phyloP scores from a whole-genome alignment of 2,113 vertebrate species.

The Nannospalax galili region DNA sequence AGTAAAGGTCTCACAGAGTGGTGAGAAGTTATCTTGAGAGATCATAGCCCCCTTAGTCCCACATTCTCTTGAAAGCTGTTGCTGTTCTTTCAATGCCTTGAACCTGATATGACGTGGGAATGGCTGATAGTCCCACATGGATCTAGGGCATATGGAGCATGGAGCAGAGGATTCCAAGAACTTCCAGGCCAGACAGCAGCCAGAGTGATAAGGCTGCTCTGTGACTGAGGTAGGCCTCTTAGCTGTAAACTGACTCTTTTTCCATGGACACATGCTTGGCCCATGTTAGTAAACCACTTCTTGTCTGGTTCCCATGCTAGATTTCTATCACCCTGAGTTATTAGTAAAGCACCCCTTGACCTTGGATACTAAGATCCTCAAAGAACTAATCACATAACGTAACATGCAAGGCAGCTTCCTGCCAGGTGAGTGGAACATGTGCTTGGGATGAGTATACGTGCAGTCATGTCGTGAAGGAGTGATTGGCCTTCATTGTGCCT shows the following conservation, averaged over 20 bases:
- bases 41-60: neutral
- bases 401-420: neutral
- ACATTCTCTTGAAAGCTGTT: neutral
- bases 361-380: neutral
- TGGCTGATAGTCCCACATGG: fast-evolving
- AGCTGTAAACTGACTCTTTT: neutral
- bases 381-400: neutral
- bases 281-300: neutral
- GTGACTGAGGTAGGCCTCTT: neutral
- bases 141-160: neutral
- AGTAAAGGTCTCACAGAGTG: neutral
- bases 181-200: neutral
- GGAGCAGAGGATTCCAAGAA: neutral
- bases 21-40: neutral
- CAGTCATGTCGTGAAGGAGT: neutral
- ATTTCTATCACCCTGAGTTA: neutral
- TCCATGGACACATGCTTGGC: neutral
- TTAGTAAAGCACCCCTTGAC: neutral
- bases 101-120: neutral
- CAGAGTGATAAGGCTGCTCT: neutral
- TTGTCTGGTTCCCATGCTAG: neutral
- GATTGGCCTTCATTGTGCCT: neutral
- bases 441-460: too few species aligned
- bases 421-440: neutral
- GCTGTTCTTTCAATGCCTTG: neutral